These are phyloP conservation scores for Aphelenchoides avenae DNA, from an alignment of 1,140 invertebrate species.

Conservation along the genomic window DNA sequence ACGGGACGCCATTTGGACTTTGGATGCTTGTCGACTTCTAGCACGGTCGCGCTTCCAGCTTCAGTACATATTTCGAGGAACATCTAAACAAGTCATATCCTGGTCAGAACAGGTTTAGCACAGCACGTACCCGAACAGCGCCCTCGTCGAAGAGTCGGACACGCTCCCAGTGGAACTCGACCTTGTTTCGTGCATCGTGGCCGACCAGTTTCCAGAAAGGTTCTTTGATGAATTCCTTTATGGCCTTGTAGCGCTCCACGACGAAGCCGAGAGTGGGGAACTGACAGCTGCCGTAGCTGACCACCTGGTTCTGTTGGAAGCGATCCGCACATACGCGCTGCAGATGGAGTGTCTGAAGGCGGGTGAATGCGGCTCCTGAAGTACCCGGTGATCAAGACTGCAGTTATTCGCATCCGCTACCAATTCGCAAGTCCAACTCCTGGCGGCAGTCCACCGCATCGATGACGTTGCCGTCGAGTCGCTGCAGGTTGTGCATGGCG, in stretches of 20 bases:
- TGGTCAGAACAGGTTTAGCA: conserved; percentile 66
- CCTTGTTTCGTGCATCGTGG: conserved; percentile 41
- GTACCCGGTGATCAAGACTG: neutral
- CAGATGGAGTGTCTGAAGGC: conserved; percentile 88
- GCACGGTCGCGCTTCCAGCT: conserved; percentile 74
- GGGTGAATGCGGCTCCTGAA: conserved; percentile 89
- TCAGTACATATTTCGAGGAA: conserved; percentile 62
- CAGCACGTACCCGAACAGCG: conserved; percentile 71
- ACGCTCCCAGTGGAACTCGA: conserved; percentile 85
- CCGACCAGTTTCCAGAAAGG: conserved; percentile 80
- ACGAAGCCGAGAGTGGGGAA: conserved; percentile 96
- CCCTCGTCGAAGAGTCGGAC: conserved; percentile 78
- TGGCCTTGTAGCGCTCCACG: conserved; percentile 83
- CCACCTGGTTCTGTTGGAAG: conserved; percentile 66
- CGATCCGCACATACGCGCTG: conserved; percentile 60
- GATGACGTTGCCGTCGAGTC: conserved; percentile 77
- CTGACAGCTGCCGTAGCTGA: conserved; percentile 96
- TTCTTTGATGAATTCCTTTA: conserved; percentile 81
- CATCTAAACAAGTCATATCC: conserved; percentile 55
- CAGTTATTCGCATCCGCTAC: conserved; percentile 61
- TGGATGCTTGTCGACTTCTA: conserved; percentile 76
- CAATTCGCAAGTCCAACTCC: conserved; percentile 93
- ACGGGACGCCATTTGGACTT: conserved; percentile 93
- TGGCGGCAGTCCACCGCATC: conserved; percentile 84
- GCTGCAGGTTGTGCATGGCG: conserved; percentile 74